Base-by-base conservation (phyloP, 35 echinoderm and acorn worm genomes). In the Apostichopus californicus region DNA sequence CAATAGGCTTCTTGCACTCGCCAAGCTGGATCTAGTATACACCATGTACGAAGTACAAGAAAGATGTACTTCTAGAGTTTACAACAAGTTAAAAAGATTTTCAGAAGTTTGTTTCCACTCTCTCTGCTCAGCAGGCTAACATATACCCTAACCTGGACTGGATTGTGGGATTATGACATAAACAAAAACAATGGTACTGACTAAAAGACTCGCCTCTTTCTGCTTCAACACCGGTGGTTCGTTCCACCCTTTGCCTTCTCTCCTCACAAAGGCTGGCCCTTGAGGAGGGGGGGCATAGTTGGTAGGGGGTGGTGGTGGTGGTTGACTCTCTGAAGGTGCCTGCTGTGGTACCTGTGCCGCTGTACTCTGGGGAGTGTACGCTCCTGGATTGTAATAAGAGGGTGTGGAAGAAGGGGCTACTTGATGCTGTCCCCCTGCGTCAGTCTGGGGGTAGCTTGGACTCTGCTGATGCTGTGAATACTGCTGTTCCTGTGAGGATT, bases 151-250 rank as follows among this genome's bases (percentile, higher is more conserved):
- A 46, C 34, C 34, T 46, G 3, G 34, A 46, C 34, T 46, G 34
- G 34, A 46, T 46, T 46, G 34, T 2, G 34, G 3, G 26, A 28
- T 46, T 46, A 46, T 46, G 34, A 46, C 34, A 46, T 46, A 46
- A 46, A 2, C 1, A 46, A 46, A 46, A 46, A 46, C 34, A 46
- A 46, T 46, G 34, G 34, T 46, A 46, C 34, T 46, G 34, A 46
- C 34, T 46, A 46, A 46, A 46, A 9, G 58, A 92, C 93, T 86
- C 59, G 92, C 94, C 82, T 83, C 92, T 87, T 98, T 98, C 79
- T 96, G 93, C 91, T 94, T 98, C 46, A 98, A 57, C 0, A 90
- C 15, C 84, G 97, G 97, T 59, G 97, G 95, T 81, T 98, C 97
- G 85, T 99, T 98, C 97, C 97, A 99, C 3, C 77, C 86, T 77